Base-by-base conservation (phyloP, 2,797 vertebrate species). In the Ataeniobius toweri region DNA sequence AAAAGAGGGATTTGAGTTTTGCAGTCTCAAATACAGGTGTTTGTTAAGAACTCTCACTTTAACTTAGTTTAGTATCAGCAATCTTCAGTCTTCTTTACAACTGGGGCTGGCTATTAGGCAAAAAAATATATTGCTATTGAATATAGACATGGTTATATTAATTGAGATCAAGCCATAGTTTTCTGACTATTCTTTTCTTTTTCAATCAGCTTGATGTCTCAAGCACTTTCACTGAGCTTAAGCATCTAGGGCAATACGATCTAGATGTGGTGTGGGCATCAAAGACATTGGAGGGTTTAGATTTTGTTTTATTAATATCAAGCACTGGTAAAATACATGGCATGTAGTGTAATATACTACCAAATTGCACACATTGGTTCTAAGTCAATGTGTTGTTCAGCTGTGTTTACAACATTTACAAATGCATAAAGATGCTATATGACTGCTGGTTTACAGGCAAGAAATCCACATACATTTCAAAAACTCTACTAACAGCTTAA, bases 401-500 rank as follows among this genome's bases (percentile, higher is more conserved):
- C 46, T 48, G 46, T 48, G 59, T 31, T 31, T 18, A 31, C 24
- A n/a, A 56, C 28, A 61, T 61, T 13, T 31, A 31, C 41, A 67
- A 67, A 67, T 22, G 9, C 22, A 68, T 44, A 22, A 12, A n/a
- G 67, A 69, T n/a, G 13, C 41, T 6, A 1, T 46, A 14, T 16
- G 24, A 16, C 12, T 22, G 22, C 12, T 75, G 20, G 76, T 79
- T 87, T 85, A 70, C 8, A 41, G 18, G 14, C 59, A 56, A 85
- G 22, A 84, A 88, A 85, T 84, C 80, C 85, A 86, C 46, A 53
- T 88, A 26, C 22, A 69, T 84, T 65, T 75, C 78, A 80, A 72
- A 71, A 78, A 73, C 84, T 74, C 83, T 71, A 39, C 73, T 77
- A 81, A 86, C 80, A 68, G 80, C 83, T 86, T 79, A 79, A 86